Conservation (phyloP, 2,113 vertebrate species). For the Pogona vitticeps region DNA sequence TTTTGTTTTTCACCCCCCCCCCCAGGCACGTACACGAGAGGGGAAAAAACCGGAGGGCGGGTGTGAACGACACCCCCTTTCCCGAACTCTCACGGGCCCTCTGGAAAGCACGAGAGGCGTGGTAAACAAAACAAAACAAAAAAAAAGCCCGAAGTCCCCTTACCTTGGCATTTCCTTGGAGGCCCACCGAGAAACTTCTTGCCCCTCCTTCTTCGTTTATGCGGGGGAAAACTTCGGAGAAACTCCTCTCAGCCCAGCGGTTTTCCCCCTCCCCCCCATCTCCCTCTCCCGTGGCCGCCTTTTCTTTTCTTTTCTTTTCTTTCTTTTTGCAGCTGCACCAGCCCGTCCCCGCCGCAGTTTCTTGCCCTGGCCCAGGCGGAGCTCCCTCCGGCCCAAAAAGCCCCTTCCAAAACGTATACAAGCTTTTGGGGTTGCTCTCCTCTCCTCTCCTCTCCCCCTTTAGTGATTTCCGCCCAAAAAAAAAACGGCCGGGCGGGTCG, state of each 20-base stretch:
- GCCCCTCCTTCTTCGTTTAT: not conserved
- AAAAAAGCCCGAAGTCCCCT: not conserved
- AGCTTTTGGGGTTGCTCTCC: too few relatives aligned
- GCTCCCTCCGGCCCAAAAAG: not conserved
- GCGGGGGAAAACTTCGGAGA: not conserved
- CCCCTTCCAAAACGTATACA: not conserved
- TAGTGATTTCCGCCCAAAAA: conserved; percentile 82
- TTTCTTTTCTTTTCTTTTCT: not conserved
- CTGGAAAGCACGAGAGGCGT: not conserved
- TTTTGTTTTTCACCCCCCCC: not conserved
- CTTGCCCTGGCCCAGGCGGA: not conserved
- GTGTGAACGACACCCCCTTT: too few relatives aligned
- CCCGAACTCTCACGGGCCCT: not conserved
- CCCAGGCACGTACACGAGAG: not conserved
- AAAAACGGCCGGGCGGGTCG: conserved; percentile 51
- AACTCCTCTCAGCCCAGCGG: not conserved
- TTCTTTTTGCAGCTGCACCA: not conserved
- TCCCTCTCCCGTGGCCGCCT: not conserved
- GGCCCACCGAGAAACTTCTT: not conserved
- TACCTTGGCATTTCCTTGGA: conserved; percentile 45
- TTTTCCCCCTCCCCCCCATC: not conserved
- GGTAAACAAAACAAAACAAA: not conserved
- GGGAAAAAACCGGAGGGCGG: not conserved
- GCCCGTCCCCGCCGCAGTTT: too few relatives aligned
- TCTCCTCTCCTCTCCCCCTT: conserved; percentile 55